phyloP scores from a whole-genome alignment of 2,797 vertebrate genomes.

The Alfaro cultratus region DNA sequence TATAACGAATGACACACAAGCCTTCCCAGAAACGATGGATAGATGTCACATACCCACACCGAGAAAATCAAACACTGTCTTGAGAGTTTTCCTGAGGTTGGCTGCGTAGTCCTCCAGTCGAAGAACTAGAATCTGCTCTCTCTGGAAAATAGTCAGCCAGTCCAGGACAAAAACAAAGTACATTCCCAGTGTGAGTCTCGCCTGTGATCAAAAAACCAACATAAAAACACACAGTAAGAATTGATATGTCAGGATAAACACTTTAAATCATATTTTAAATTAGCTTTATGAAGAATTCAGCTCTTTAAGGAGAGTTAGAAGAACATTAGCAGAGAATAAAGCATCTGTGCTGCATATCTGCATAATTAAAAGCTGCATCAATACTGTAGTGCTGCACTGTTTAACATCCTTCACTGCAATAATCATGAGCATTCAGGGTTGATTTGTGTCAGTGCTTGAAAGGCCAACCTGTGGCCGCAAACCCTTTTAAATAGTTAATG shows the following conservation, averaged over 20 bases:
- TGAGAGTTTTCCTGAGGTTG: constrained; percentile 86
- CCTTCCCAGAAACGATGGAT: not conserved
- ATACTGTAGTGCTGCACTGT: not conserved
- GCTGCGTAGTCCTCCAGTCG: constrained; percentile 91
- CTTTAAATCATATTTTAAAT: not conserved
- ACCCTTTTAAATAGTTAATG: not conserved
- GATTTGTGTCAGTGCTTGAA: not conserved
- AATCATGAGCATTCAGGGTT: not conserved
- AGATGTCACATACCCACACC: constrained; percentile 79
- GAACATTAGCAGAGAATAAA: not conserved
- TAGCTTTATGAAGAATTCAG: not conserved
- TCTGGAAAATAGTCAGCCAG: constrained; percentile 90
- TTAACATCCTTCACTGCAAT: not conserved
- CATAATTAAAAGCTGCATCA: not conserved
- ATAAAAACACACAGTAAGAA: not conserved
- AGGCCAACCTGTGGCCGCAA: not conserved
- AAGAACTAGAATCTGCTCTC: constrained; percentile 90
- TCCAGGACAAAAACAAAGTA: constrained; percentile 93
- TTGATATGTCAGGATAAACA: not conserved
- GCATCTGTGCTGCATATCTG: not conserved
- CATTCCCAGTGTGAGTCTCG: constrained; percentile 89
- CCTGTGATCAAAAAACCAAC: constrained; percentile 71
- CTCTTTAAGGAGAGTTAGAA: not conserved
- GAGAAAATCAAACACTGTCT: constrained; percentile 89
- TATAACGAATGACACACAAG: not conserved